Evolutionary conservation across 2,888 invertebrate genomes (phyloP).

Genomic region (Apodemia hepburni): DNA sequence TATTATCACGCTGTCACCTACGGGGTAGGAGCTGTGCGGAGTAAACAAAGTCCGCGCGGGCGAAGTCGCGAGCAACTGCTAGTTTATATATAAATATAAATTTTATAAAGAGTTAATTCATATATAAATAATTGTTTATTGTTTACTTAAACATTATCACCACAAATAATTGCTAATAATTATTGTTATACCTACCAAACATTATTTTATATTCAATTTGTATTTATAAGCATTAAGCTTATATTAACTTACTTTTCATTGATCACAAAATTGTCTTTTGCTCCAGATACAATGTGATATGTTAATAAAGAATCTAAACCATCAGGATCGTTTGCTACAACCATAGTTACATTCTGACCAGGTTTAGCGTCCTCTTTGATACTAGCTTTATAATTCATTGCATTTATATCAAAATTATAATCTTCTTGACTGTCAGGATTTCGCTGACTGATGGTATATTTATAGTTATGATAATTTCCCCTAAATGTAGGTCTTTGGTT

Average conservation of each 20-base stretch:
- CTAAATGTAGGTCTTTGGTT: slow-evolving; percentile 90
- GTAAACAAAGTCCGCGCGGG: no score
- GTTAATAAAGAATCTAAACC: slow-evolving; percentile 84
- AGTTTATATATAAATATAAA: no score
- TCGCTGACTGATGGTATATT: slow-evolving; percentile 56
- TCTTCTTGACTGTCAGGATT: slow-evolving; percentile 55
- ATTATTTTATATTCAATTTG: no score
- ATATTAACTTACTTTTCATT: slow-evolving; percentile 80
- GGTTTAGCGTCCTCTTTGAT: slow-evolving; percentile 85
- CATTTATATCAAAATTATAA: slow-evolving; percentile 79
- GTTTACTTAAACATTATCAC: no score
- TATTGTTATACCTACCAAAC: no score
- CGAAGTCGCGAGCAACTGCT: no score
- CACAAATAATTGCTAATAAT: no score
- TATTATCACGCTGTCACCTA: no score
- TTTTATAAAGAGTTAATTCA: no score
- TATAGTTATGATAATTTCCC: slow-evolving; percentile 83
- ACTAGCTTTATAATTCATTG: slow-evolving; percentile 85
- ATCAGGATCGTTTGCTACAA: slow-evolving; percentile 89
- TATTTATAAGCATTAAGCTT: no score
- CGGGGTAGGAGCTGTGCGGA: no score
- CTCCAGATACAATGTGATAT: slow-evolving; percentile 86
- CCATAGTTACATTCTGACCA: slow-evolving; percentile 85
- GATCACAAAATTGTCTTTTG: slow-evolving; percentile 88
- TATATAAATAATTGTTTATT: no score